Conservation (phyloP, 2,888 invertebrate genomes). For the Crematogaster levior region DNA sequence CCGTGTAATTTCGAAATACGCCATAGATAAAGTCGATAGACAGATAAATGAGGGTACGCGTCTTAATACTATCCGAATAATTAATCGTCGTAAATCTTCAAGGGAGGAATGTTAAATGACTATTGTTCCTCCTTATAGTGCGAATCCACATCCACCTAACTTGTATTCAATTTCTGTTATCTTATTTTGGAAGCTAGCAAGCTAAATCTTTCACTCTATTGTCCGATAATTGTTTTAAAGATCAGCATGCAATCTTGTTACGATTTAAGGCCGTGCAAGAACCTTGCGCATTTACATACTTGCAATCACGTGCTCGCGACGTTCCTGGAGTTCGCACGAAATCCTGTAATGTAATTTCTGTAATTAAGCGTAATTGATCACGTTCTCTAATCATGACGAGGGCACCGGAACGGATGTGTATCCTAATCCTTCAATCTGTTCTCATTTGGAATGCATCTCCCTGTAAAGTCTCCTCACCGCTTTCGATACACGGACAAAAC, state of each 20-base stretch:
- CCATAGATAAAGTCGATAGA: slow-evolving; percentile 10
- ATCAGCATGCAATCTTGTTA: slow-evolving; percentile 14
- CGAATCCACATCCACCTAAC: not conserved
- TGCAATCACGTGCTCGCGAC: slow-evolving; percentile 20
- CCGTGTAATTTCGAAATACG: slow-evolving; percentile 2
- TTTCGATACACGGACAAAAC: not conserved
- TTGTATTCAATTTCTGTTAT: slow-evolving; percentile 42
- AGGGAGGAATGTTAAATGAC: slow-evolving; percentile 16
- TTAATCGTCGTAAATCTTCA: slow-evolving; percentile 30
- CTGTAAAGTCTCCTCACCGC: not conserved
- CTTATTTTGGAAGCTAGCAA: slow-evolving; percentile 13
- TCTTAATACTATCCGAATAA: slow-evolving; percentile 31
- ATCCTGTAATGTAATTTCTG: slow-evolving; percentile 37
- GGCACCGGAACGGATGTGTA: slow-evolving; percentile 11
- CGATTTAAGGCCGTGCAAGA: slow-evolving; percentile 23
- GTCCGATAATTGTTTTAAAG: slow-evolving; percentile 27
- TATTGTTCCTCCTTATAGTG: not conserved
- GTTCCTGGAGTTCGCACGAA: slow-evolving; percentile 7
- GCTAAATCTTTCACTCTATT: slow-evolving; percentile 39
- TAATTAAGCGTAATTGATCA: slow-evolving; percentile 45
- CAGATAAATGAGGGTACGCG: slow-evolving; percentile 4
- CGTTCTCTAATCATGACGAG: slow-evolving; percentile 28
- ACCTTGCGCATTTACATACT: slow-evolving; percentile 38
- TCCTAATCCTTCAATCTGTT: slow-evolving; percentile 36
- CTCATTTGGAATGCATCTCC: not conserved